Evolutionary conservation across 2,888 invertebrate genomes (phyloP).

Genomic region (Antitype chi): DNA sequence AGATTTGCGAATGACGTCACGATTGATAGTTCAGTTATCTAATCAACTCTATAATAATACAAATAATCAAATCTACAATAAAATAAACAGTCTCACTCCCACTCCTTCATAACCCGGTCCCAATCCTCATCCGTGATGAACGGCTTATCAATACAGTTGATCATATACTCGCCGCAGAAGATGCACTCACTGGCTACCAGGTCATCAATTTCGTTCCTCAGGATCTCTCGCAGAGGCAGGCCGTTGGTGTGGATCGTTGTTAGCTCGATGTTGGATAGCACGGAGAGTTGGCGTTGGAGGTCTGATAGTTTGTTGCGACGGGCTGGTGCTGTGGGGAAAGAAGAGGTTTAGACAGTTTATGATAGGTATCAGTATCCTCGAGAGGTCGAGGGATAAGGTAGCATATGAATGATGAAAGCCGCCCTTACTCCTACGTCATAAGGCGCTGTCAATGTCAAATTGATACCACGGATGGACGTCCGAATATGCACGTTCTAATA

Average conservation of each 20-base stretch:
- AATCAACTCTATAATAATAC: conserved; percentile 13
- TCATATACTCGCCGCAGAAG: conserved; percentile 98
- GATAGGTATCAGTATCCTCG: too few relatives aligned
- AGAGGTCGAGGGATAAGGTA: neutral
- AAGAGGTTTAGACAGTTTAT: neutral
- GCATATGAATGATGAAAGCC: neutral
- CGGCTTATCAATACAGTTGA: conserved; percentile 96
- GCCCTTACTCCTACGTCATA: neutral
- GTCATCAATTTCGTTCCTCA: conserved; percentile 96
- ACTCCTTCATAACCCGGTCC: conserved; percentile 95
- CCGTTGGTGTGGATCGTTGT: conserved; percentile 82
- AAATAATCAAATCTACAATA: conserved; percentile 9
- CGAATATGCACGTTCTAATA: neutral
- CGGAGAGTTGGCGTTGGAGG: conserved; percentile 91
- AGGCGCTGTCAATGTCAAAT: neutral
- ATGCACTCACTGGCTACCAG: conserved; percentile 97
- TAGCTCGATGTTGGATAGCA: conserved; percentile 87
- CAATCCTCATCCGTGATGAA: conserved; percentile 96
- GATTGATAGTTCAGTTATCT: neutral
- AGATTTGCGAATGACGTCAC: neutral
- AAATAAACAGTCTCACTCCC: conserved; percentile 91
- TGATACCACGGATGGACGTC: neutral
- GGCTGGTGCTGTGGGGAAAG: conserved; percentile 83
- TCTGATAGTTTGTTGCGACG: conserved; percentile 92
- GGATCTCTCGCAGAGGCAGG: conserved; percentile 91